Conservation (phyloP, 2,113 vertebrate species). For the Notothenia rossii region DNA sequence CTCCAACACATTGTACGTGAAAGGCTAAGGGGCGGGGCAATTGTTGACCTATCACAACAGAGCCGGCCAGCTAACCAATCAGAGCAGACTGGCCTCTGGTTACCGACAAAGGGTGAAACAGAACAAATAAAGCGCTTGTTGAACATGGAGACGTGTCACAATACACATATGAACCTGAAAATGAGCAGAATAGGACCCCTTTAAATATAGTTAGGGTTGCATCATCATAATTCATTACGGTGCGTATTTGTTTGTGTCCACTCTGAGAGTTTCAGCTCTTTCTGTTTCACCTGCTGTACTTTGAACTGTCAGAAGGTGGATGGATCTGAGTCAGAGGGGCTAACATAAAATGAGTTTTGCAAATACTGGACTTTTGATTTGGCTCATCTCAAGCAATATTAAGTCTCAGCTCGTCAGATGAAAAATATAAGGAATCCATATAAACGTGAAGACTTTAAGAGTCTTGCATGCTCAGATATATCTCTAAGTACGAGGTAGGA, state of each 20-base stretch:
- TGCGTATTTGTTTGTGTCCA: background rate
- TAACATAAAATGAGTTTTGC: conserved; percentile 12
- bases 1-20: no score
- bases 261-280: background rate
- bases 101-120: no score
- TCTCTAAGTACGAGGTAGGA: no score
- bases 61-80: no score
- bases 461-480: background rate
- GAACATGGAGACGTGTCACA: no score
- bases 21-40: no score
- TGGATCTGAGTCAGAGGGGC: conserved; percentile 60
- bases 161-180: no score
- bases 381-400: conserved; percentile 45
- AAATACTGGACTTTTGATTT: conserved; percentile 51
- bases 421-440: background rate
- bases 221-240: background rate
- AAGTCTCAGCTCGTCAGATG: conserved; percentile 33
- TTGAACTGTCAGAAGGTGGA: conserved; percentile 52
- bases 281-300: conserved; percentile 46
- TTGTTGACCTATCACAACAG: no score
- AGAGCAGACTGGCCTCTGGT: no score
- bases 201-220: no score
- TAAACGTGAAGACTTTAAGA: background rate
- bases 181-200: no score
- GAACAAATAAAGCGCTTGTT: no score